Base-by-base conservation (phyloP, 92 coral and sea anemone species). In the Siderastrea siderea region DNA sequence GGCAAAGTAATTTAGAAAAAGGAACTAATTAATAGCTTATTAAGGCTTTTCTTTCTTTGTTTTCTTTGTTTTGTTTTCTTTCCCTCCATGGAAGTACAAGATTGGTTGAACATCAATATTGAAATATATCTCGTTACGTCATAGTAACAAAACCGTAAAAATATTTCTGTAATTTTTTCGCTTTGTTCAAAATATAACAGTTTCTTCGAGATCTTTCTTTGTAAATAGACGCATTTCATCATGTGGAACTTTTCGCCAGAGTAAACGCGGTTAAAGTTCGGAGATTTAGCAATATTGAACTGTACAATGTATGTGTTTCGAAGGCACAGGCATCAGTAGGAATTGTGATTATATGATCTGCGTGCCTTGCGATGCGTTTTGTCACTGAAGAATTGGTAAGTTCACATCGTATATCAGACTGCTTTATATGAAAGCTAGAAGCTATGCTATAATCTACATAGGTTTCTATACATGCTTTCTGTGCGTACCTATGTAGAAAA, bases 51-150 rank as follows among this genome's bases (percentile, higher is more conserved):
- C 2, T 47, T 47, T 71, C 19, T 16, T 57, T 82, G 86, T 69
- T 71, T 13, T 49, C 7, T 65, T 38, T 26, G 38, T 26, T 26
- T 26, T 26, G 38, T 26, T 26, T 26, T 65, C 47, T 38, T 49
- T 15, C 14, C 26, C 16, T 61, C 6, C 19, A 15, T 61, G 6
- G 3, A 17, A 61, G 66, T 66, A 51, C 3, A 52, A 44, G 52
- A 81, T 68, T 55, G 53, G n/a, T n/a, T 54, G 26, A 12, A 64
- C 86, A 15, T 46, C 48, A 57, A 61, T 81, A 68, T 10, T 38
- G 77, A 49, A 44, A 70, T 57, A 47, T 45, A 71, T 71, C 78
- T 74, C 15, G 45, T 47, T 9, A 47, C 76, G 86, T 82, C 78
- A 69, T 55, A 82, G 47, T 38, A 68, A 1, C 14, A 19, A 14